Evolutionary conservation across 2,888 invertebrate genomes (phyloP), one percentile per base, ranked within the genome.

Genomic region (Lithophane leautieri): DNA sequence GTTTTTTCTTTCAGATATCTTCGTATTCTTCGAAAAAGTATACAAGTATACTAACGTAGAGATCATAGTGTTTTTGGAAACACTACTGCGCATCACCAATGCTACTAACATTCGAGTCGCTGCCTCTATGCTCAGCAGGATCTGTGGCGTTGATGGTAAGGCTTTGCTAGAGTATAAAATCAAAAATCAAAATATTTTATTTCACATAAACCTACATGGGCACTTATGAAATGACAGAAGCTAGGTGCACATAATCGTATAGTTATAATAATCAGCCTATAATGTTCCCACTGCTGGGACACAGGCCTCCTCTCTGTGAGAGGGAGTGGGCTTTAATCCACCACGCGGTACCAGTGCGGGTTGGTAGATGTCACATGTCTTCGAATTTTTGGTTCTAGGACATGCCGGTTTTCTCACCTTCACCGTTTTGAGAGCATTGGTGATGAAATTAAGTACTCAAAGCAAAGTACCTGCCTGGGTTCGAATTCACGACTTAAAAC

Each of bases 81-180:
- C 92, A 0, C 71, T 94, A 0, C 79, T 94, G 0, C 81, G 91
- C 0, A 87, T 94, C 3, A 94, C 94, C 1, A 93, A 91, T 63
- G 88, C 93, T 0, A 90, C 85, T 0, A 94, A 92, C 70, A 79
- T 95, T 4, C 78, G 88, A 0, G 87, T 91, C 0, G 93, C 94
- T 0, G 83, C 87, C 0, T 81, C 88, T 3, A 90, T 94, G 75
- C 81, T 95, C 0, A 88, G 83, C 66, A 91, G 92, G 61, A 87
- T 92, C 0, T 91, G 91, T 1, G 83, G 88, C 0, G 75, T 83
- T 65, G 78, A 80, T 0, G 82, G 93, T 94, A 73, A 90, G 58
- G 2, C 50, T 2, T 19, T 11, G 9, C 52, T 11, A 22, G 22
- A 52, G 0, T 4, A 22, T n/a, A n/a, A n/a, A n/a, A n/a, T n/a